Conservation (phyloP, 2,888 invertebrate species). For the Rhagonycha lutea region DNA sequence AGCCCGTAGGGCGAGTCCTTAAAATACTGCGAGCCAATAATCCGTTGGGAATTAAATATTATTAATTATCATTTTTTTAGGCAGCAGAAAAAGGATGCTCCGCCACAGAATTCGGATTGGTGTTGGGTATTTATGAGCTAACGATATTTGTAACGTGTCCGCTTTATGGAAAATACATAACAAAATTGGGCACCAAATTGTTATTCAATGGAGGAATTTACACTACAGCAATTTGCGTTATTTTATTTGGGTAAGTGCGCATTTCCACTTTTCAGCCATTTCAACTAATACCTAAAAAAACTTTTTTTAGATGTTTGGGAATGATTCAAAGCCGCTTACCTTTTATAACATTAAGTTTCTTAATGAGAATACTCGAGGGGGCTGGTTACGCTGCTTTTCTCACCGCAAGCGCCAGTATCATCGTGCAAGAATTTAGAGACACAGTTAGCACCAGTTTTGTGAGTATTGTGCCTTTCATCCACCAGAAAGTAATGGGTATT, state of each 20-base stretch:
- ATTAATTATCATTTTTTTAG: no score
- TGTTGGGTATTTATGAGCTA: slow-evolving; percentile 85
- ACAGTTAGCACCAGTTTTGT: slow-evolving; percentile 85
- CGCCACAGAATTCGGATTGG: slow-evolving; percentile 83
- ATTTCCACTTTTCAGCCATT: no score
- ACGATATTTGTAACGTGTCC: slow-evolving; percentile 82
- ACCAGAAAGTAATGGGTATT: not conserved
- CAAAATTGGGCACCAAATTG: slow-evolving; percentile 76
- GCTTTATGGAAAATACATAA: slow-evolving; percentile 78
- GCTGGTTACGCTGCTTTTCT: slow-evolving; percentile 87
- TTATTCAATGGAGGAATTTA: slow-evolving; percentile 83
- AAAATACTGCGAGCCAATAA: no score
- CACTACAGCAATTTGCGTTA: slow-evolving; percentile 80
- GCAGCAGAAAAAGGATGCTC: slow-evolving; percentile 81
- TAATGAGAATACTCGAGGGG: slow-evolving; percentile 80
- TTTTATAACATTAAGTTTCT: slow-evolving; percentile 78
- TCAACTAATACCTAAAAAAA: not conserved
- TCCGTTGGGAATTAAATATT: no score
- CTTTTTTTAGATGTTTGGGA: slow-evolving; percentile 65
- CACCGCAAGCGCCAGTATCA: slow-evolving; percentile 84
- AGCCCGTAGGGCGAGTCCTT: no score
- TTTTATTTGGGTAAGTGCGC: slow-evolving; percentile 75
- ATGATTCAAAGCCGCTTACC: slow-evolving; percentile 70
- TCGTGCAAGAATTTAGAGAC: slow-evolving; percentile 85
- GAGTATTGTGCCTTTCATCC: slow-evolving; percentile 53